phyloP scores from a whole-genome alignment of 2,113 vertebrate species.

The Carassius gibelio region DNA sequence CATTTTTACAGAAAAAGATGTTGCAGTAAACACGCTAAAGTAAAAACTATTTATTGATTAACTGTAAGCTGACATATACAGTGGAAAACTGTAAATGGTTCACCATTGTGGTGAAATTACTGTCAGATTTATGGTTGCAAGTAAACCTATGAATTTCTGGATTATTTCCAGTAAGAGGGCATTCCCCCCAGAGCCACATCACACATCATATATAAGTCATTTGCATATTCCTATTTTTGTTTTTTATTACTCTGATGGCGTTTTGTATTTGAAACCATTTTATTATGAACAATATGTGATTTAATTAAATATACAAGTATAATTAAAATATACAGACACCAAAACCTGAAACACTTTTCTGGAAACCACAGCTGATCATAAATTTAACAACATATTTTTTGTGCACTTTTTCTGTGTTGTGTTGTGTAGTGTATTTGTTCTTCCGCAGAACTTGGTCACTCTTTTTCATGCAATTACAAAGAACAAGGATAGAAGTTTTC shows the following conservation, averaged over 20 bases:
- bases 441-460: not conserved
- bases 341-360: not conserved
- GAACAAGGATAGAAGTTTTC: not conserved
- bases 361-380: not conserved
- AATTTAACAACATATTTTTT: not conserved
- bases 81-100: not conserved
- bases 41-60: not conserved
- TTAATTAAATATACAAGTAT: not conserved
- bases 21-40: not conserved
- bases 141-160: not conserved
- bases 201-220: not conserved
- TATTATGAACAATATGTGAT: not conserved
- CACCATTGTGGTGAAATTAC: not conserved
- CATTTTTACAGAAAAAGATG: not conserved
- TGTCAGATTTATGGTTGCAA: not conserved
- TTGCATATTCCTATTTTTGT: not conserved
- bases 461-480: not conserved
- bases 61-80: not conserved
- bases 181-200: not conserved
- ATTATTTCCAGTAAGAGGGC: not conserved
- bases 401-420: not conserved
- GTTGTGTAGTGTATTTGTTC: not conserved
- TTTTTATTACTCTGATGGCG: not conserved
- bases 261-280: not conserved
- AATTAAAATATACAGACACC: not conserved